Percentiles rank a stretch among this genome's conserved stretches.
These are phyloP conservation scores for Ptilodon capucinus DNA, from an alignment of 2,888 invertebrate species.

Conservation along the genomic window DNA sequence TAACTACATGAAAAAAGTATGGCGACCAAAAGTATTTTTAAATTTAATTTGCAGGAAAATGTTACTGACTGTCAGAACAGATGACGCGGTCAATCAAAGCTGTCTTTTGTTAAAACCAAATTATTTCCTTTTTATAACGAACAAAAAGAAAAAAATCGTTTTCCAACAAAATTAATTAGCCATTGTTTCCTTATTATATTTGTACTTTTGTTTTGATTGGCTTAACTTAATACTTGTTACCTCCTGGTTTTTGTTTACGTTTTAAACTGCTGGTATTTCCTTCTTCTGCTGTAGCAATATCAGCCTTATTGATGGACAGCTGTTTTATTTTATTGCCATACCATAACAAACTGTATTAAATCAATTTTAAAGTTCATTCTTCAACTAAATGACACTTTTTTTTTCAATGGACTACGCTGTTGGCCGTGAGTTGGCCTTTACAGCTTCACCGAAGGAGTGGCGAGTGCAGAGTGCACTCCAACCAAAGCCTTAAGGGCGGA, in stretches of 20 bases:
- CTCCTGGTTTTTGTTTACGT: slow-evolving; percentile 6
- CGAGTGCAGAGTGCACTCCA: too few species aligned
- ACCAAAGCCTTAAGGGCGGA: too few species aligned
- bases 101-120: slow-evolving; percentile 32
- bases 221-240: slow-evolving; percentile 13
- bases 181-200: slow-evolving; percentile 35
- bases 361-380: too few species aligned
- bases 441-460: too few species aligned
- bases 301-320: not conserved
- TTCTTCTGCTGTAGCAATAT: not conserved
- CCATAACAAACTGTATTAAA: too few species aligned
- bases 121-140: slow-evolving; percentile 38
- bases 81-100: slow-evolving; percentile 38
- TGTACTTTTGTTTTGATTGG: slow-evolving; percentile 36
- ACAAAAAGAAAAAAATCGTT: slow-evolving; percentile 49
- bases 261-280: not conserved
- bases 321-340: not conserved
- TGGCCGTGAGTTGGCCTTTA: too few species aligned
- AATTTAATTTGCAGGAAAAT: too few species aligned
- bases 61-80: slow-evolving; percentile 3
- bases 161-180: slow-evolving; percentile 51
- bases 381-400: too few species aligned
- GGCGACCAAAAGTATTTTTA: too few species aligned
- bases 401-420: too few species aligned
- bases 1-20: too few species aligned